Base-by-base conservation (phyloP, 2,113 vertebrate species). In the Sapajus apella region DNA sequence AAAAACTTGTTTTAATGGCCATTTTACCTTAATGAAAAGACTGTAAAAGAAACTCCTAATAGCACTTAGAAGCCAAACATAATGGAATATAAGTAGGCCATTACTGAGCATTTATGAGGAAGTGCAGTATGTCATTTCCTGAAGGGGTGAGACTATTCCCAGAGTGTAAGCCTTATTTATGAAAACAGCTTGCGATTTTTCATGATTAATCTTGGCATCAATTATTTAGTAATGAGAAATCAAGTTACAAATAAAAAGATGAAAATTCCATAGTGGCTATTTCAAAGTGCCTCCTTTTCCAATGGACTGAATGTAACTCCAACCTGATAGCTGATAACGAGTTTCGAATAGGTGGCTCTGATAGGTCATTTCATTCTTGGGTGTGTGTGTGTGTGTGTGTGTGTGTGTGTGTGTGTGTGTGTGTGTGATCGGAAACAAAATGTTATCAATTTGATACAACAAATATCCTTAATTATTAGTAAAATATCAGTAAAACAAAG, bases 11-110 rank as follows among this genome's bases (percentile, higher is more conserved):
- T 95, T 93, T 83, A 96, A 93, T 94, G 95, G 91, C 82, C 90
- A 93, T 93, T 94, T 91, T 95, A 50, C 89, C 50, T 70, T 96
- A 97, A 97, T 97, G 86, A 97, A 98, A 96, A 96, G 91, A 96
- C 94, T 56, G 92, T 86, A 90, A 95, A 97, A 96, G 96, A 95
- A 94, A 97, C 80, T 95, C 83, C 95, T 94, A 95, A 93, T 50
- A 83, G 96, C 92, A 89, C 96, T 93, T 93, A 97, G 93, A 90
- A 96, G 92, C 18, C 91, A 82, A 91, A 94, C 68, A 97, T 66
- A 97, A 97, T 87, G 66, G 86, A 55, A 43, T 11, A 5, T 93
- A 97, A 97, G 89, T 86, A 94, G 95, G 85, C 93, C 93, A 98
- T 97, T 95, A 96, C 58, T 0, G 68, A 56, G 85, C 84, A 50